Conservation (phyloP, 2,113 vertebrate genomes). For the Atherinomorus stipes region DNA sequence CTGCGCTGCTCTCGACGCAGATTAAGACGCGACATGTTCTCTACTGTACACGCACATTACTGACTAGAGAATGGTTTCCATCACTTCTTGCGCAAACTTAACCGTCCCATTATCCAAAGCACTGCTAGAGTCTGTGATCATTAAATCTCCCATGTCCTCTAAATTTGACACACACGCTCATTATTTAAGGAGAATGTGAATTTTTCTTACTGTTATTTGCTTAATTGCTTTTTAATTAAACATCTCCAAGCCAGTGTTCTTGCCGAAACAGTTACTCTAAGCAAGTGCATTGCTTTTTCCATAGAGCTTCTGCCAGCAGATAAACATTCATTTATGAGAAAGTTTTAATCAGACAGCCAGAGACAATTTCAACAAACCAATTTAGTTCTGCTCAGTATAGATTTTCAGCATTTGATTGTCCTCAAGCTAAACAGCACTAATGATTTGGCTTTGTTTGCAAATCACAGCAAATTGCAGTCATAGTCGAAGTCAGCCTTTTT, state of each 20-base stretch:
- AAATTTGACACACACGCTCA: slow-evolving; percentile 30
- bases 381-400: slow-evolving; percentile 21
- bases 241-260: slow-evolving; percentile 49
- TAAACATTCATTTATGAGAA: slow-evolving; percentile 38
- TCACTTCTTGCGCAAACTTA: slow-evolving; percentile 37
- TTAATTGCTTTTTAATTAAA: slow-evolving; percentile 35
- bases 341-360: slow-evolving; percentile 64
- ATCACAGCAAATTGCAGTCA: slow-evolving; percentile 2
- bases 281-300: slow-evolving; percentile 66
- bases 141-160: slow-evolving; percentile 34
- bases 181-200: slow-evolving; percentile 20
- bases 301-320: slow-evolving; percentile 65
- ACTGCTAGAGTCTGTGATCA: slow-evolving; percentile 47
- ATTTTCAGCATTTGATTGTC: slow-evolving; percentile 19
- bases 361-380: slow-evolving; percentile 70
- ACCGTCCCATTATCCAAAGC: slow-evolving; percentile 41
- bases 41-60: slow-evolving; percentile 28
- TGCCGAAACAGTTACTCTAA: slow-evolving; percentile 45
- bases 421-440: slow-evolving; percentile 27
- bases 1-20: slow-evolving; percentile 62
- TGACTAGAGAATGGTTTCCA: slow-evolving; percentile 39
- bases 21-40: slow-evolving; percentile 49
- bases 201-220: slow-evolving; percentile 18
- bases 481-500: slow-evolving; percentile 17
- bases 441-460: slow-evolving; percentile 38